phyloP scores from a whole-genome alignment of 2,888 invertebrate genomes.

The Phengaris arion region DNA sequence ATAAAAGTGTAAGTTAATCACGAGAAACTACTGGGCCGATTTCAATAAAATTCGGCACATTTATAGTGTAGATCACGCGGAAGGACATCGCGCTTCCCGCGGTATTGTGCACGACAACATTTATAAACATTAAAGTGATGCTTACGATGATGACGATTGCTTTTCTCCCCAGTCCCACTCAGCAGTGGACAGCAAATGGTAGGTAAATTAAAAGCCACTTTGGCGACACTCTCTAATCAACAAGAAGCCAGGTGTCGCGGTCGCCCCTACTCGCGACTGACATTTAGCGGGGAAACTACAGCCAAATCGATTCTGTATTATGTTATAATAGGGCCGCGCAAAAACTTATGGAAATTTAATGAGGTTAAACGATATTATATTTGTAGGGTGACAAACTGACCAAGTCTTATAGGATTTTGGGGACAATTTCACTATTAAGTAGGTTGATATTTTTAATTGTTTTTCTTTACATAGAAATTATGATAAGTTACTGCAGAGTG shows the following conservation, averaged over 20 bases:
- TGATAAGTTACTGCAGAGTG: no score
- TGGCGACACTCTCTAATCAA: neutral
- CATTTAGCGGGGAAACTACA: neutral
- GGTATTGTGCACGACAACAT: no score
- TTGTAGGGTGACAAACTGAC: neutral
- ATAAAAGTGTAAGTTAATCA: no score
- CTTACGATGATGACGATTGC: no score
- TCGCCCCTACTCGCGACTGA: neutral
- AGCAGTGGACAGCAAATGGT: neutral
- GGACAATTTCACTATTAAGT: neutral
- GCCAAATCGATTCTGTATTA: constrained; percentile 28
- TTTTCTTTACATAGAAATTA: no score
- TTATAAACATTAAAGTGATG: no score
- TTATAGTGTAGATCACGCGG: no score
- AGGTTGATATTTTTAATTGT: neutral
- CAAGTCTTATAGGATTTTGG: neutral
- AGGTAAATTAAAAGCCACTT: neutral
- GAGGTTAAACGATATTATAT: constrained; percentile 21
- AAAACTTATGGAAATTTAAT: constrained; percentile 26
- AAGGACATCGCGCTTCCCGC: no score
- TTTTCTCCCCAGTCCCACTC: no score
- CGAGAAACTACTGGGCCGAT: no score
- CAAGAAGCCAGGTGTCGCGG: constrained; percentile 2
- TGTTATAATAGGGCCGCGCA: constrained; percentile 26
- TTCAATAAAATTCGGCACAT: no score